Evolutionary conservation across 2,113 vertebrate species (phyloP), one percentile per base, ranked within the genome.

Genomic region (Mustela lutreola): DNA sequence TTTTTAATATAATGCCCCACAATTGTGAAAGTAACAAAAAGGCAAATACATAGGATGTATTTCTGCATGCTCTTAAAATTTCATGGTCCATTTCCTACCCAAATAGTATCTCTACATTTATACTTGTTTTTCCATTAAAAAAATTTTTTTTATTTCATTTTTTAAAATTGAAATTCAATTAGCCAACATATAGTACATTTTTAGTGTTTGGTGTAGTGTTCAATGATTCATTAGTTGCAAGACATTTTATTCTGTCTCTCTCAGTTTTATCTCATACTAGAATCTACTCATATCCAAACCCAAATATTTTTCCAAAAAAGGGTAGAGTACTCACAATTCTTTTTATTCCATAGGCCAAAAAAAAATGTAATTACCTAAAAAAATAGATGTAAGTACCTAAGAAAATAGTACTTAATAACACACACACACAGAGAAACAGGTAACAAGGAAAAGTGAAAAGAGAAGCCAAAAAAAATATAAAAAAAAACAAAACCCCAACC

Each of bases 1-100:
- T 16, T 97, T 94, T 84, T 79, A 75, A 94, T 80, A 75, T 60
- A 94, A 89, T 33, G 4, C 90, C 80, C 24, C 19, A 95, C 67
- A 92, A 53, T 28, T 83, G 22, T 96, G 80, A 53, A 82, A 95
- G 81, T 65, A 93, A 83, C 14, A 60, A 85, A 90, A 80, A 82
- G 31, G 58, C 78, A 94, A 71, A 62, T 62, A 42, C 60, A 73
- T 33, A 79, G 24, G 81, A 22, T 31, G 22, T 42, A 71, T 91
- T 91, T 97, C n/a, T 78, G n/a, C 26, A 76, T 1, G 31, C 48
- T 26, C 87, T 62, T 87, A 97, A 82, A 73, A 90, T 70, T n/a
- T 86, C 79, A 78, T 48, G 50, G 76, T 26, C 39, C 4, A 81
- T 85, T 94, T 91, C 70, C 65, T 63, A 87, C 1, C 70, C 31